Base-by-base conservation (phyloP, 1,140 invertebrate species). In the Microplitis mediator region DNA sequence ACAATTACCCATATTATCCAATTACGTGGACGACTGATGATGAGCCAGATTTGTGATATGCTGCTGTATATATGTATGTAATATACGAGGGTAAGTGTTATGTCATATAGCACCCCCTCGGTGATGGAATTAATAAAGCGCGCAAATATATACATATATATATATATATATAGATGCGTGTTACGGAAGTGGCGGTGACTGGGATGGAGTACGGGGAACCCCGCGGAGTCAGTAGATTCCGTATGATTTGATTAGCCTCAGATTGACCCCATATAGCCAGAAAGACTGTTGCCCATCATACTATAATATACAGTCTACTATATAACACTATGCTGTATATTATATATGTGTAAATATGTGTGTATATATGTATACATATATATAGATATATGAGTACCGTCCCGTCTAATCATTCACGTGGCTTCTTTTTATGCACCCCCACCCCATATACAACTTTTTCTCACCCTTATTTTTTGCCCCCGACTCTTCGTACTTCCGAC, bases 211-310 rank as follows among this genome's bases (percentile, higher is more conserved):
- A 67, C 76, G 68, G 69, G 77, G 72, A 79, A 76, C 80, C 81
- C 81, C 80, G 80, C 75, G 78, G 81, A 76, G 81, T 74, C 73
- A 65, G 73, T 79, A 73, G 74, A 79, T 81, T 76, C 80, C 80
- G 80, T 82, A 86, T 87, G 85, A 87, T 87, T 87, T 86, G 86
- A 87, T 87, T 87, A 87, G 85, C 86, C 86, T 86, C 86, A 87
- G 86, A 87, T 87, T 87, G 85, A 86, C 86, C 86, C 84, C 81
- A 80, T 76, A 75, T 66, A 52, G 16, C 11, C n/a, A 32, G 35
- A 23, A 74, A 78, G 69, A 67, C 77, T 74, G 79, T 79, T 80
- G 77, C 64, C 66, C 69, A 35, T 51, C 63, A 51, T 65, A 73
- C 71, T 62, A 45, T 68, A 69, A 62, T 69, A 6, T 35, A n/a